Conservation (phyloP, 2,888 invertebrate species). For the Xanthia icteritia region DNA sequence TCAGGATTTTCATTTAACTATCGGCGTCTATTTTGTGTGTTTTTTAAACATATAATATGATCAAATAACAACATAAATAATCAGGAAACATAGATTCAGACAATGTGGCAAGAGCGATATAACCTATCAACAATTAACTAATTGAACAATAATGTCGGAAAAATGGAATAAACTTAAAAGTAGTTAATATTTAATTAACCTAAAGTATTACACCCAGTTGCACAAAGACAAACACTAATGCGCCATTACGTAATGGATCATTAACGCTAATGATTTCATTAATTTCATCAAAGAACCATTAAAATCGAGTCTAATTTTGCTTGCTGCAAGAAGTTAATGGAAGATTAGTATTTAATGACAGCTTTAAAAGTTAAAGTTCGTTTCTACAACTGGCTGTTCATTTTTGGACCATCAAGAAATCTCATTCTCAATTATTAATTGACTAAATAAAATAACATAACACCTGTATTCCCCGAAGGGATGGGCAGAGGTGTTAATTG, state of each 20-base stretch:
- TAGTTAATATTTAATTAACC: conserved; percentile 4
- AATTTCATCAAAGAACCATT: too few relatives aligned
- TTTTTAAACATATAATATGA: conserved; percentile 3
- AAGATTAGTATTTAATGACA: too few relatives aligned
- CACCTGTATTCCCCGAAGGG: too few relatives aligned
- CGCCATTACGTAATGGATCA: too few relatives aligned
- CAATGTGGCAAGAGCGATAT: conserved; percentile 3
- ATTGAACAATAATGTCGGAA: not conserved
- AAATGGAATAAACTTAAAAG: conserved; percentile 27
- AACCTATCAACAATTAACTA: conserved; percentile 26
- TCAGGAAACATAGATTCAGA: not conserved
- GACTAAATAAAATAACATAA: too few relatives aligned
- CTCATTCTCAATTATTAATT: conserved; percentile 46
- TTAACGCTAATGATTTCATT: too few relatives aligned
- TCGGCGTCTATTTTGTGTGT: conserved; percentile 1
- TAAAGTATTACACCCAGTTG: conserved; percentile 1
- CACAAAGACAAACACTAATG: too few relatives aligned
- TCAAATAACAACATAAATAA: conserved; percentile 12
- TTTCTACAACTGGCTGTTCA: too few relatives aligned
- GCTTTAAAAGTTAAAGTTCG: too few relatives aligned
- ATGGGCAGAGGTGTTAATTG: conserved; percentile 45
- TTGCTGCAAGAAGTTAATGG: too few relatives aligned
- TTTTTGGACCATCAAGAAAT: conserved; percentile 22
- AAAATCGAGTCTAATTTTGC: too few relatives aligned
- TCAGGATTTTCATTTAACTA: conserved; percentile 38